Base-by-base conservation (phyloP, 2,797 vertebrate genomes). In the Melanotaenia parkinsoni region DNA sequence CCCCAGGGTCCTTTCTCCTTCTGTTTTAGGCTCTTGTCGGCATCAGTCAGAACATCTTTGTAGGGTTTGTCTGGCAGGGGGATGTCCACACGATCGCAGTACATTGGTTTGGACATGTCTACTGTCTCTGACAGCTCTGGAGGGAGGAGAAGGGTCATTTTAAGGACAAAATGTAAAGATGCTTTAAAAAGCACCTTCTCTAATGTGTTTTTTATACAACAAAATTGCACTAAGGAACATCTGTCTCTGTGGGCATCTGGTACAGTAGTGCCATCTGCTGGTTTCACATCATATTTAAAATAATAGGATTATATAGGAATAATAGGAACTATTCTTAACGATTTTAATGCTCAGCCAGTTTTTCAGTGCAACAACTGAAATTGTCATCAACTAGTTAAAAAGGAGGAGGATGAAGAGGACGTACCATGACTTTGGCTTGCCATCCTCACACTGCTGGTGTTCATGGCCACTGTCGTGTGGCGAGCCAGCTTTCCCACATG, bases 1-100 rank as follows among this genome's bases (percentile, higher is more conserved):
- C 70, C 79, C 96, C 96, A 97, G 40, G 95, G 91, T 5, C 96
- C 96, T 51, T 94, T 95, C 87, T 97, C 96, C 77, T 97, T 97
- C 85, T 96, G 92, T 75, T 96, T 97, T 82, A 97, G 93, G 26
- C 89, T 93, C 75, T 69, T 80, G 62, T 97, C 95, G 3, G 88
- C 83, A 0, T 86, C 64, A 0, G 24, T 92, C 71, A 96, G 91
- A 3, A 78, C 72, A 0, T 87, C 85, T 59, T 88, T 92, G 86
- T 81, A 96, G 4, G 94, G 91, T 51, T 70, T 85, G 3, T 96
- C 95, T 0, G 96, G 96, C 84, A 97, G 90, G 0, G 96, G 96
- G 5, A 63, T 77, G 84, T 93, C 92, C 62, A 67, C 65, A 16
- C 94, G 89, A 86, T 96, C 96, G 0, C 54, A 76, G 91, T 95